Conservation (phyloP, 2,113 vertebrate genomes). For the Bambusicola thoracicus region DNA sequence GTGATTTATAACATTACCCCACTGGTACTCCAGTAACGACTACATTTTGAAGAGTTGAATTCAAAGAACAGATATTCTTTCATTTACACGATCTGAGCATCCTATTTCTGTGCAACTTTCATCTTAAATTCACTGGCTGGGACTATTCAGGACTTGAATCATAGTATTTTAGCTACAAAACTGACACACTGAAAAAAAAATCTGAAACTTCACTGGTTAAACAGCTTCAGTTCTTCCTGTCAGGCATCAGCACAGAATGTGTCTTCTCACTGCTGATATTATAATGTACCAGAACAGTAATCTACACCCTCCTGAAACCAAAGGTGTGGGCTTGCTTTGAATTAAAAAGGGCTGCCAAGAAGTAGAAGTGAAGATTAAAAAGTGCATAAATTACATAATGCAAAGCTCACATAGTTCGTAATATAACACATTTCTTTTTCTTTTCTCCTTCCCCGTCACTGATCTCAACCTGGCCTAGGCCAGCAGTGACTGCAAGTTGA, state of each 20-base stretch:
- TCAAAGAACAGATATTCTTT: background rate
- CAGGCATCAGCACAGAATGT: background rate
- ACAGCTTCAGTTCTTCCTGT: background rate
- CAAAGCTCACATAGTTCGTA: background rate
- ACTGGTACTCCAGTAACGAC: background rate
- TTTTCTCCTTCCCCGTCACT: background rate
- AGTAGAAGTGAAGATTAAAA: slow-evolving; percentile 6
- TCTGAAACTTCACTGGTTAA: background rate
- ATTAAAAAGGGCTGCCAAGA: slow-evolving; percentile 40
- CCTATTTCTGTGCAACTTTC: background rate
- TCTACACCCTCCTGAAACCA: background rate
- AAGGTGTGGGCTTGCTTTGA: slow-evolving; percentile 37
- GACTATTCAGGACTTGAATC: background rate
- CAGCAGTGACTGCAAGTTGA: background rate
- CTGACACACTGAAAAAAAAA: background rate
- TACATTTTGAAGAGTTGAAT: background rate
- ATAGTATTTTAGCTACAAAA: slow-evolving; percentile 13
- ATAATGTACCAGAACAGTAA: background rate
- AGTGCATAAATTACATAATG: slow-evolving; percentile 9
- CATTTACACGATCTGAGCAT: background rate
- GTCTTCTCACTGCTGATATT: slow-evolving; percentile 23
- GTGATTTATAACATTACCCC: background rate
- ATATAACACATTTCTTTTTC: background rate
- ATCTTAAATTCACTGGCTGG: background rate
- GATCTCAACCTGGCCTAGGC: background rate